Percentiles rank a stretch among this genome's conserved stretches.
Evolutionary conservation across 2,888 invertebrate genomes (phyloP).

Genomic region (Onthophagus sagittarius): DNA sequence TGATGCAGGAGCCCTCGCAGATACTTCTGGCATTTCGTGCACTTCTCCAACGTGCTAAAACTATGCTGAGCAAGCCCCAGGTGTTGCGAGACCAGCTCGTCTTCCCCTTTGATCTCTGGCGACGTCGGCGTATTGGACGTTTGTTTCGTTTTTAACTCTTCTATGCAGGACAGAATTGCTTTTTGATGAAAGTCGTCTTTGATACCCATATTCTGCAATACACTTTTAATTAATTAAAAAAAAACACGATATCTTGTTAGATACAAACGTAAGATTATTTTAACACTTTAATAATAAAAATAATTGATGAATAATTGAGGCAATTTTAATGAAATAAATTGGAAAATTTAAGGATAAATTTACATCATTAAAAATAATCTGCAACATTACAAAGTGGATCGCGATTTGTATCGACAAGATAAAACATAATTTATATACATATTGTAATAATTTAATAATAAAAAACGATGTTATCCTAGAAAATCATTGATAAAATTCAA

Average conservation of each 20-base stretch:
- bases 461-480: too few relatives aligned
- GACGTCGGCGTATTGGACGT: conserved; percentile 28
- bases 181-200: conserved; percentile 70
- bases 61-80: conserved; percentile 60
- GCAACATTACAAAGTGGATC: neutral
- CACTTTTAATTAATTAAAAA: neutral
- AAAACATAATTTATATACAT: too few relatives aligned
- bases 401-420: neutral
- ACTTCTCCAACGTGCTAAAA: conserved; percentile 64
- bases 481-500: too few relatives aligned
- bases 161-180: conserved; percentile 63
- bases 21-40: conserved; percentile 70
- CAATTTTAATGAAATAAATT: neutral
- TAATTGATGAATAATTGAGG: neutral
- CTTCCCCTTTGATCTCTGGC: conserved; percentile 25
- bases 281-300: neutral
- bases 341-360: neutral
- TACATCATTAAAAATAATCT: neutral
- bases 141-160: conserved; percentile 55
- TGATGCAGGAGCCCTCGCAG: conserved; percentile 67
- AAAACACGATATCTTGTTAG: neutral
- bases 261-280: too few relatives aligned
- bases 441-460: too few relatives aligned
- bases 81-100: conserved; percentile 32
- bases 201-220: conserved; percentile 66